Evolutionary conservation across 2,797 vertebrate genomes (phyloP).

Genomic region (Syncerus caffer): DNA sequence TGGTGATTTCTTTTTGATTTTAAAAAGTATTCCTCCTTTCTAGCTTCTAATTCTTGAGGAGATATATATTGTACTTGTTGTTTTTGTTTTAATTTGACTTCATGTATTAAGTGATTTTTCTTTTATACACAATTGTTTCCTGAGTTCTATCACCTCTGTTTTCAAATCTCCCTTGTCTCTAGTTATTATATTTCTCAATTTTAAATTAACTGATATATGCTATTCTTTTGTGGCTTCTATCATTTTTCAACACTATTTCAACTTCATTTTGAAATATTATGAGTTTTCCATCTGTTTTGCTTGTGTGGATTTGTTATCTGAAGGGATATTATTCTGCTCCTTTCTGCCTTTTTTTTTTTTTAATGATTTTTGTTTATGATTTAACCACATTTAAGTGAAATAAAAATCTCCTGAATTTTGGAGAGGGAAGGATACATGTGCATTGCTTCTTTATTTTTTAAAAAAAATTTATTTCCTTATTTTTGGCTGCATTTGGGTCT

Average conservation of each 20-base stretch:
- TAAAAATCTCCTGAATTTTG: background rate
- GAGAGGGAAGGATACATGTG: background rate
- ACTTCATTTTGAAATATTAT: background rate
- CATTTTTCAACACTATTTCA: background rate
- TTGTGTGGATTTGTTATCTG: background rate
- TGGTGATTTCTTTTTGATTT: background rate
- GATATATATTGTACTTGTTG: background rate
- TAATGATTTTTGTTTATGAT: background rate
- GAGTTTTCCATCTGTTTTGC: background rate
- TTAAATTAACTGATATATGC: background rate
- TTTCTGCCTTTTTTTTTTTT: background rate
- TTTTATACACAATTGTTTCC: background rate
- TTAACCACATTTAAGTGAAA: background rate
- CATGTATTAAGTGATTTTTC: background rate
- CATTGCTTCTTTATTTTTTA: rapidly evolving
- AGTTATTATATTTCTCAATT: background rate
- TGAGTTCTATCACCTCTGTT: background rate
- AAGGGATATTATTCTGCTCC: background rate
- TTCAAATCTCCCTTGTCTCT: background rate
- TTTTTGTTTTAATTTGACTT: background rate
- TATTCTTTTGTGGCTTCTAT: background rate
- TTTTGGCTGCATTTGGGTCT: background rate
- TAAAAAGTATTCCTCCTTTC: background rate
- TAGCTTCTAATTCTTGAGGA: background rate
- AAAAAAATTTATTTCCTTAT: background rate